phyloP scores from a whole-genome alignment of 2,888 invertebrate genomes.

The Agrochola circellaris region DNA sequence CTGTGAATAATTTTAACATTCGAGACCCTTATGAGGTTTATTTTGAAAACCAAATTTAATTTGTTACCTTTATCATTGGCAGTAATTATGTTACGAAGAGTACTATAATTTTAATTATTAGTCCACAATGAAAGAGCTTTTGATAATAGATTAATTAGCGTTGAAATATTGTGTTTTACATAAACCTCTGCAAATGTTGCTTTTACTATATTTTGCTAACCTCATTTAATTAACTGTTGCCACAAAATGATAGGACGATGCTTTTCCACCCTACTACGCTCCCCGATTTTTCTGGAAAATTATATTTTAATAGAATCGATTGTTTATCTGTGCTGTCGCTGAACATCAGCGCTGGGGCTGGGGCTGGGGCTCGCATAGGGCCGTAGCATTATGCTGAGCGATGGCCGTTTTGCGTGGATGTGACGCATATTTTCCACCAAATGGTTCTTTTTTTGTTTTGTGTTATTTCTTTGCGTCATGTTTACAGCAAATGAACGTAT shows the following conservation, averaged over 20 bases:
- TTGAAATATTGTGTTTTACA: background rate
- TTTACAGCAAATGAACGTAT: too few relatives aligned
- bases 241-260: background rate
- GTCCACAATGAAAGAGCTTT: slow-evolving; percentile 8
- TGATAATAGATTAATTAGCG: slow-evolving; percentile 13
- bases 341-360: too few relatives aligned
- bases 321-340: background rate
- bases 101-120: slow-evolving; percentile 36
- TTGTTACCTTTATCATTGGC: slow-evolving; percentile 26
- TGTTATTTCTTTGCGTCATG: too few relatives aligned
- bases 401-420: too few relatives aligned
- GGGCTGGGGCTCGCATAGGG: too few relatives aligned
- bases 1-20: slow-evolving; percentile 29
- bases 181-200: background rate
- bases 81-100: slow-evolving; percentile 21
- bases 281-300: background rate
- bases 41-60: slow-evolving; percentile 33
- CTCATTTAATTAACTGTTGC: background rate
- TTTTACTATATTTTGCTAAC: background rate
- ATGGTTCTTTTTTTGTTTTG: too few relatives aligned
- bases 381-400: too few relatives aligned
- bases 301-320: background rate
- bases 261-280: background rate
- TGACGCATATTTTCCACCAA: too few relatives aligned
- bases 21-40: slow-evolving; percentile 17